Evolutionary conservation across 2,888 invertebrate species (phyloP).

Genomic region (Euphydryas editha): DNA sequence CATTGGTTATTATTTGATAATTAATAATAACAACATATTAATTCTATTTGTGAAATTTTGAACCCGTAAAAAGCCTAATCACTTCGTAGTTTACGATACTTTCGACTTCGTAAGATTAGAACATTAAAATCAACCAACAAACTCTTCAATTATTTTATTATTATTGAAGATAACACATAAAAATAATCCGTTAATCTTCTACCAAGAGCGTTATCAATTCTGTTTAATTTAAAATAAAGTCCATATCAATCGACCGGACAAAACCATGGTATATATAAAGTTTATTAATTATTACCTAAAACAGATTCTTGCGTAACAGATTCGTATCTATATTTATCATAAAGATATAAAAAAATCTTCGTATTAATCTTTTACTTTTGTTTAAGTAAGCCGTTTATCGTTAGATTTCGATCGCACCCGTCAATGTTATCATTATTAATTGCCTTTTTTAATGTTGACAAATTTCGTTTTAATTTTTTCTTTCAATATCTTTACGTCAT

Average conservation of each 20-base stretch:
- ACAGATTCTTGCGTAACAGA: constrained; percentile 29
- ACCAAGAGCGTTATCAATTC: not conserved
- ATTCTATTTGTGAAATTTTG: too few species aligned
- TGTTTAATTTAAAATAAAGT: not conserved
- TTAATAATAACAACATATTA: too few species aligned
- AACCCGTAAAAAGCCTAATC: too few species aligned
- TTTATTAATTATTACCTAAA: not conserved
- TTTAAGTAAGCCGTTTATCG: constrained; percentile 28
- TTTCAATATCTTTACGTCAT: not conserved
- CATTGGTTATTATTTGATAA: too few species aligned
- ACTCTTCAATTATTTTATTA: too few species aligned
- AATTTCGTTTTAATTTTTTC: constrained; percentile 20
- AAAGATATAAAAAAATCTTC: constrained; percentile 42
- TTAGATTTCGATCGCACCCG: constrained; percentile 37
- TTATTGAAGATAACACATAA: too few species aligned
- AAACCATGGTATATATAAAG: not conserved
- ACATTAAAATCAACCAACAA: too few species aligned
- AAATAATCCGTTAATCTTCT: too few species aligned
- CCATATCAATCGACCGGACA: not conserved
- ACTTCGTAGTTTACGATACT: too few species aligned
- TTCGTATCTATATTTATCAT: constrained; percentile 32
- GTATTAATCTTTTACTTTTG: constrained; percentile 24
- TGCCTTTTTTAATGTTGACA: constrained; percentile 48
- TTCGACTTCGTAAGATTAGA: too few species aligned
- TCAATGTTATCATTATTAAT: constrained; percentile 58